Base-by-base conservation (phyloP, 2,113 vertebrate genomes). In the Arenaria interpres region DNA sequence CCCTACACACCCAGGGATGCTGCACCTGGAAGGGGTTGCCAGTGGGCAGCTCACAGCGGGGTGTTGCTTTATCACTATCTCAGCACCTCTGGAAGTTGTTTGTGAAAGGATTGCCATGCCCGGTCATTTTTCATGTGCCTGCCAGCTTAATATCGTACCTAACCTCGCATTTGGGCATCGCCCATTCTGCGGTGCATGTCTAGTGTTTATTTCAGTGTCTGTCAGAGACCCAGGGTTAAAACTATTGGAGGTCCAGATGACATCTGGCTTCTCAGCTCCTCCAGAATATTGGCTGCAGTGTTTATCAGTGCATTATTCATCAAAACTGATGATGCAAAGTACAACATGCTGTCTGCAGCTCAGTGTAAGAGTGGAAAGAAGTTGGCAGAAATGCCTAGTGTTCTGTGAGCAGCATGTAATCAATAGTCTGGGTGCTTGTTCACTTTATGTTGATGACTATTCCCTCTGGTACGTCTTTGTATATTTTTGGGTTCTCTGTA, bases 251-350 rank as follows among this genome's bases (percentile, higher is more conserved):
- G 98, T 98, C 98, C 98, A 98, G 97, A 98, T 98, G 98, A 98
- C 98, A 98, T 98, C 98, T 98, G 98, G 98, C 98, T 98, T 98
- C 97, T 94, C 94, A 95, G 97, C 97, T 98, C 97, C 97, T 97
- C 91, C 80, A 79, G 98, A 98, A 98, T 97, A 95, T 98, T 97
- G 98, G 98, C 98, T 98, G 94, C 98, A 98, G 97, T 98, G 98
- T 98, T 98, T 98, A 98, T 98, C 98, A 98, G 98, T 97, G 98
- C 98, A 97, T 98, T 98, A 98, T 98, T 98, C 98, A 98, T 98
- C 98, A 98, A 98, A 98, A 98, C 98, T 97, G 98, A 98, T 98
- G 98, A 98, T 98, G 98, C 98, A 98, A 98, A 97, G 97, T 98
- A 98, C 97, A 98, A 96, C 98, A 98, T 98, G 98, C 98, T 98